phyloP scores from a whole-genome alignment of 2,113 vertebrate genomes.

The Theristicus caerulescens region DNA sequence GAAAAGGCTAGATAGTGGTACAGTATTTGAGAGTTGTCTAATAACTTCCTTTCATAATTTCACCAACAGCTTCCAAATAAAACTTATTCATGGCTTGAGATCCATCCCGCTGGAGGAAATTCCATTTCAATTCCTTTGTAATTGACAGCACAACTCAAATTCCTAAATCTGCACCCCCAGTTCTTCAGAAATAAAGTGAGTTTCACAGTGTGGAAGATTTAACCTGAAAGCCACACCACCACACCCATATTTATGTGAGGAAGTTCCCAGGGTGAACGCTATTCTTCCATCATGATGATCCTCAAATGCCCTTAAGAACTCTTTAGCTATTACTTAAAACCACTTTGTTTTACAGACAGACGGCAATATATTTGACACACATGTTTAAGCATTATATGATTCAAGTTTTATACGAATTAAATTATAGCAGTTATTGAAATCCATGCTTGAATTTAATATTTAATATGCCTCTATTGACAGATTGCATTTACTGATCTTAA shows the following conservation, averaged over 20 bases:
- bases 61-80: constrained; percentile 25
- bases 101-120: background rate
- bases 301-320: background rate
- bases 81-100: background rate
- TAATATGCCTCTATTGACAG: constrained; percentile 15
- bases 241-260: background rate
- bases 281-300: background rate
- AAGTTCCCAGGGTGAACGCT: background rate
- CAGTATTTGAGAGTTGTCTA: background rate
- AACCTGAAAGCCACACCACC: background rate
- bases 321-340: background rate
- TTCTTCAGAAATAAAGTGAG: background rate
- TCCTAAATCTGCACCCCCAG: background rate
- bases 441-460: constrained; percentile 16
- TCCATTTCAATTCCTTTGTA: background rate
- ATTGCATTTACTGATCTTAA: constrained; percentile 60
- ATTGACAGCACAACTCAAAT: background rate
- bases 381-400: background rate
- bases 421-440: background rate
- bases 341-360: background rate
- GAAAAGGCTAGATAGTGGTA: background rate
- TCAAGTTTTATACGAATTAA: constrained; percentile 9
- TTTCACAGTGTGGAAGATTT: background rate
- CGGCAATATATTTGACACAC: background rate
- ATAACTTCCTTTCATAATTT: background rate